Evolutionary conservation across 1,140 invertebrate species (phyloP).

Genomic region (Proctacanthus coquilletti): DNA sequence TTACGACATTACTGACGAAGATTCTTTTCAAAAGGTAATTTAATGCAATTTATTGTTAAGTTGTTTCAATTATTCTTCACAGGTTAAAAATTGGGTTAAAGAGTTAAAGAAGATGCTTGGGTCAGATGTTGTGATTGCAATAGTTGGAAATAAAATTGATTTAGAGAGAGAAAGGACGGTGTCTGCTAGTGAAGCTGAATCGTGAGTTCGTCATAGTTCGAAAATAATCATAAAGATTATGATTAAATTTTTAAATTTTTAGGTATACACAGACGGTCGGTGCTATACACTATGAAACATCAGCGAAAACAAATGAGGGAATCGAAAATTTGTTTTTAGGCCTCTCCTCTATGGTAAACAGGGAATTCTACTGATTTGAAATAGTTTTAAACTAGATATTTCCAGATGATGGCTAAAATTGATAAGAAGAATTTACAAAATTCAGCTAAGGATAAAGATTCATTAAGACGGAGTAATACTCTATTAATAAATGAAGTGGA

Average conservation of each 20-base stretch:
- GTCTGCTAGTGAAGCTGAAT: slow-evolving; percentile 66
- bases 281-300: slow-evolving; percentile 88
- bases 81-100: slow-evolving; percentile 98
- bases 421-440: too few species aligned
- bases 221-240: not conserved
- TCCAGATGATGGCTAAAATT: too few species aligned
- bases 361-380: too few species aligned
- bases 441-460: too few species aligned
- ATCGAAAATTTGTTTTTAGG: slow-evolving; percentile 89
- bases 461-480: too few species aligned
- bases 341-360: too few species aligned
- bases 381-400: too few species aligned
- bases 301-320: slow-evolving; percentile 85
- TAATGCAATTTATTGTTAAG: slow-evolving; percentile 1
- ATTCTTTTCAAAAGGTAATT: slow-evolving; percentile 87
- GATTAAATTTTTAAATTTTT: slow-evolving; percentile 13
- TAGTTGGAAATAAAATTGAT: slow-evolving; percentile 97
- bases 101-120: slow-evolving; percentile 94
- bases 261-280: slow-evolving; percentile 85
- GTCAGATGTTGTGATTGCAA: slow-evolving; percentile 76
- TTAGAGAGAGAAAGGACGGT: slow-evolving; percentile 83
- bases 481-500: too few species aligned
- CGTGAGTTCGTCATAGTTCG: slow-evolving; percentile 39
- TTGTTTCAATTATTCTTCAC: slow-evolving; percentile 17
- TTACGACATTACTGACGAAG: slow-evolving; percentile 96